Conservation (phyloP, 2,888 invertebrate species). For the Linyphia triangularis region DNA sequence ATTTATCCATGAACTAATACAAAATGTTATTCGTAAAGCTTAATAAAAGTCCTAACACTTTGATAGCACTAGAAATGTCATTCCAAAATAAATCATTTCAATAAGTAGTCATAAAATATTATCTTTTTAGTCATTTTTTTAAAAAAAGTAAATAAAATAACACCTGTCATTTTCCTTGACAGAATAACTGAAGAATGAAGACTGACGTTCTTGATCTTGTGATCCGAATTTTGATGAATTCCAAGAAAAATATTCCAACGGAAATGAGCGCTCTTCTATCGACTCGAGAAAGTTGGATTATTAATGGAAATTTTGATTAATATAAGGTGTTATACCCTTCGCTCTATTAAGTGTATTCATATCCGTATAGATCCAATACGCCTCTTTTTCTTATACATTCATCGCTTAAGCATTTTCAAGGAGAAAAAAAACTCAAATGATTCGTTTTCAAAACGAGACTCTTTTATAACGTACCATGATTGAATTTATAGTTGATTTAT, state of each 20-base stretch:
- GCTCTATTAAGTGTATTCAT: slow-evolving; percentile 32
- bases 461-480: slow-evolving; percentile 9
- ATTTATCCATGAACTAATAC: too few species aligned
- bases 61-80: background rate
- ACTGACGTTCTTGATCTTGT: background rate
- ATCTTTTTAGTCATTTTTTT: background rate
- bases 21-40: too few species aligned
- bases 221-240: background rate
- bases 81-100: background rate
- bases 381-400: background rate
- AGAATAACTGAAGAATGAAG: slow-evolving; percentile 1
- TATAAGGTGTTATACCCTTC: slow-evolving; percentile 14
- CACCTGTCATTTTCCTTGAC: background rate
- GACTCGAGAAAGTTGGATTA: slow-evolving; percentile 21
- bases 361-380: background rate
- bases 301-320: slow-evolving; percentile 44
- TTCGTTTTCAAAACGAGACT: slow-evolving; percentile 41
- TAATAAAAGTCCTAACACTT: too few species aligned
- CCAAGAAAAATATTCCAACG: background rate
- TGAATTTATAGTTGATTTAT: slow-evolving; percentile 61
- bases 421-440: slow-evolving; percentile 42
- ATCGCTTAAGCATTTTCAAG: background rate
- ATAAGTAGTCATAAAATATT: background rate
- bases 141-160: background rate
- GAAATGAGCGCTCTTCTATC: slow-evolving; percentile 3